These are phyloP conservation scores for Drosophila cyrtoloma DNA, from an alignment of 2,888 invertebrate species.

Conservation along the genomic window DNA sequence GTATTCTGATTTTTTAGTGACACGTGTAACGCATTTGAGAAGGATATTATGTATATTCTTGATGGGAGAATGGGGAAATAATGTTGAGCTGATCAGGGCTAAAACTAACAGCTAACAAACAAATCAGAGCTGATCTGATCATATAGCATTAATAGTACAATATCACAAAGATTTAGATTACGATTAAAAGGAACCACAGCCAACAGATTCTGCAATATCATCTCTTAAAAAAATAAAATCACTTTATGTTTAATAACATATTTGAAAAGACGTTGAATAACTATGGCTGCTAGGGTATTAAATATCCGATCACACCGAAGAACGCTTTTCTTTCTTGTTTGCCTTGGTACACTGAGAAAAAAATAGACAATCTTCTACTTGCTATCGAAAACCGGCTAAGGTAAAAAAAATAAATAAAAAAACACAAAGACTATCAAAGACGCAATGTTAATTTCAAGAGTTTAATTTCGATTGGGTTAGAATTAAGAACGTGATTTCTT, in stretches of 20 bases:
- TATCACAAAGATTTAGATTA: neutral
- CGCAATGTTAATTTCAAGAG: neutral
- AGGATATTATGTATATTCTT: neutral
- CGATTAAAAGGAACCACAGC: neutral
- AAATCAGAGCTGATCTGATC: neutral
- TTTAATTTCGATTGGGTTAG: neutral
- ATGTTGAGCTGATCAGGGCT: neutral
- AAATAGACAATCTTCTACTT: neutral
- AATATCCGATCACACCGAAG: neutral
- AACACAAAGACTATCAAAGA: neutral
- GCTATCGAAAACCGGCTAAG: neutral
- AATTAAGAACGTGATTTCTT: neutral
- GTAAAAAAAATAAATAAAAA: neutral
- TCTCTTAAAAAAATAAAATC: neutral
- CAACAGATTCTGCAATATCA: neutral
- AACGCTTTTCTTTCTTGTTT: slow-evolving; percentile 1
- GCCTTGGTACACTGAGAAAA: neutral
- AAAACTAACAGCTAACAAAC: neutral
- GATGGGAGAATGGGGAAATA: neutral
- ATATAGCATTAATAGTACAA: neutral
- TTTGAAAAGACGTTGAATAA: neutral
- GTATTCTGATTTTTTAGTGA: neutral
- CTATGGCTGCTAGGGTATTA: slow-evolving; percentile 2
- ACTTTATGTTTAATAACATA: neutral
- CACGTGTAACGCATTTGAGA: neutral